A percentile compares a stretch with the other conserved stretches of the same genome.
Evolutionary conservation across 2,888 invertebrate genomes (phyloP).

Genomic region (Lysandra coridon): DNA sequence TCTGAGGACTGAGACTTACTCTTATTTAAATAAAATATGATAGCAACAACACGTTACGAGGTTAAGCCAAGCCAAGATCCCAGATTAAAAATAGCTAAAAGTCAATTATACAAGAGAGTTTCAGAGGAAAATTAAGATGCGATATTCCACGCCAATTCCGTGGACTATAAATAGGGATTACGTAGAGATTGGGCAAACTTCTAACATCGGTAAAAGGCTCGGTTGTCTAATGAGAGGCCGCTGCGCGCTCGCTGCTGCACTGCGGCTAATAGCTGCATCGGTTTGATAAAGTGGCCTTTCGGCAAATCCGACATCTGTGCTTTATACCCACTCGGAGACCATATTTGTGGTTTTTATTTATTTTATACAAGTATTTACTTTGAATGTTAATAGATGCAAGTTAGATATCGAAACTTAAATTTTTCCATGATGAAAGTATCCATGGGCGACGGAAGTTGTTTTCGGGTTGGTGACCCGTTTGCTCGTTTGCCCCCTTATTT

Average conservation of each 20-base stretch:
- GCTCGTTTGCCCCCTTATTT: no score
- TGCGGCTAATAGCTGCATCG: slow-evolving; percentile 34
- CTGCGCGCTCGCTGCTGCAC: slow-evolving; percentile 30
- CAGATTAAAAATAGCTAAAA: not conserved
- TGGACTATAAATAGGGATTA: slow-evolving; percentile 25
- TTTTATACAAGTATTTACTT: slow-evolving; percentile 3
- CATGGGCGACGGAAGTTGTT: no score
- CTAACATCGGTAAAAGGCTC: slow-evolving; percentile 32
- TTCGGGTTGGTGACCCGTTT: no score
- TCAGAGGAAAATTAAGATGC: not conserved
- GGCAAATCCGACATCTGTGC: slow-evolving; percentile 31
- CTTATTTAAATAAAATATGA: no score
- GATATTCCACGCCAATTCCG: not conserved
- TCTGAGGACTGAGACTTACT: no score
- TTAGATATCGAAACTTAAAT: not conserved
- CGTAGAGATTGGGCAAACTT: slow-evolving; percentile 21
- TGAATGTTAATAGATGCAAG: not conserved
- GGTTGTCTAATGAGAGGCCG: slow-evolving; percentile 32
- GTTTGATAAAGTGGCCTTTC: slow-evolving; percentile 34
- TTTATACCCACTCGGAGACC: slow-evolving; percentile 20
- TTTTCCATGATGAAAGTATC: no score
- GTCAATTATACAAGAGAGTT: not conserved
- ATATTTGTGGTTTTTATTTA: not conserved
- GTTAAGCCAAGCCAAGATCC: not conserved
- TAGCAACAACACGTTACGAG: not conserved